phyloP scores from a whole-genome alignment of 2,113 vertebrate species.

The Bombycilla garrulus region DNA sequence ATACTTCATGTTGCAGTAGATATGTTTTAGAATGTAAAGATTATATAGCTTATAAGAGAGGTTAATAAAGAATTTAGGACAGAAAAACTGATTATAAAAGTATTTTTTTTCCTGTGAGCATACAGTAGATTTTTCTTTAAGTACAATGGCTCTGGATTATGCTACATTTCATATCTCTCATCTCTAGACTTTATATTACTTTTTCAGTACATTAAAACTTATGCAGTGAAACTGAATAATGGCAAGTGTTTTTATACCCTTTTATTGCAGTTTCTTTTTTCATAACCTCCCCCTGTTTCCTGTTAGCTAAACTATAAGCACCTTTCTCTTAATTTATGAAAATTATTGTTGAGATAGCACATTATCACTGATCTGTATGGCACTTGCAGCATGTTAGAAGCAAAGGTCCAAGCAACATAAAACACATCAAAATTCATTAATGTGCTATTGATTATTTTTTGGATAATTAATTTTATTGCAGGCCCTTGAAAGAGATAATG shows the following conservation, averaged over 20 bases:
- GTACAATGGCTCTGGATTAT: conserved; percentile 52
- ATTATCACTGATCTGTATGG: conserved; percentile 93
- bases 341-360: conserved; percentile 95
- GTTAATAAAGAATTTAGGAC: conserved; percentile 38
- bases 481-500: conserved; percentile 94
- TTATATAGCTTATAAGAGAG: conserved; percentile 2
- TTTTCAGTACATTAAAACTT: conserved; percentile 85
- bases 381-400: conserved; percentile 86
- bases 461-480: conserved; percentile 99
- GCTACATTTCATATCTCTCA: conserved; percentile 77
- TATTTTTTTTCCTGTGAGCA: background rate
- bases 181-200: conserved; percentile 79
- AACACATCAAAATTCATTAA: conserved; percentile 98
- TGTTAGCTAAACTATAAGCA: conserved; percentile 85
- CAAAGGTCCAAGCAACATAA: conserved; percentile 92
- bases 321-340: conserved; percentile 96
- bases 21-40: conserved; percentile 34
- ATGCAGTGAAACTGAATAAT: conserved; percentile 90
- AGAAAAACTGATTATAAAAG: conserved; percentile 18
- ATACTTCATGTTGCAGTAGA: background rate
- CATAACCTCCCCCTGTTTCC: conserved; percentile 83
- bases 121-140: conserved; percentile 49
- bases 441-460: conserved; percentile 94
- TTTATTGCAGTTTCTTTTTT: conserved; percentile 88
- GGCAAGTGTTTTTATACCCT: conserved; percentile 89